A percentile compares a stretch with the other conserved stretches of the same genome.
These are phyloP conservation scores for Panulirus ornatus DNA, from an alignment of 1,140 invertebrate species.

Conservation along the genomic window DNA sequence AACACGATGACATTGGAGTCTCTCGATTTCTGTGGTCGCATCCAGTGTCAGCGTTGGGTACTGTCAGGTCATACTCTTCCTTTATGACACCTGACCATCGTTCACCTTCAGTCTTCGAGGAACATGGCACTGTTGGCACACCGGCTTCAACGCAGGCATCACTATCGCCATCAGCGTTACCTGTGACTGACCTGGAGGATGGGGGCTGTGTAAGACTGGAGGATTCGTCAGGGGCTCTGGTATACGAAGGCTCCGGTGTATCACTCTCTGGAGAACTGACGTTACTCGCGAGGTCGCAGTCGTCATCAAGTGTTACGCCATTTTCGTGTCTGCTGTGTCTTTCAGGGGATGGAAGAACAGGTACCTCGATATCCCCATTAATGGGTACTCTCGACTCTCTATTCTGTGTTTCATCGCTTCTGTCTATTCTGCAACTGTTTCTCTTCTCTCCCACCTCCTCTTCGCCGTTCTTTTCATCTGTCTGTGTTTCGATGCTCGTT, in stretches of 20 bases:
- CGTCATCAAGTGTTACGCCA: neutral
- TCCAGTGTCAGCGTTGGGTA: slow-evolving; percentile 33
- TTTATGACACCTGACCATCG: neutral
- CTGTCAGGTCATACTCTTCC: neutral
- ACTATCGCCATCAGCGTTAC: neutral
- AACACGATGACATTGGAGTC: neutral
- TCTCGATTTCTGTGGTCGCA: neutral
- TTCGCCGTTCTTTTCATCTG: slow-evolving; percentile 30
- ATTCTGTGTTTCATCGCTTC: neutral
- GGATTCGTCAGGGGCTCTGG: slow-evolving; percentile 20
- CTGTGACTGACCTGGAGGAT: slow-evolving; percentile 17
- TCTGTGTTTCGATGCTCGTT: slow-evolving; percentile 60
- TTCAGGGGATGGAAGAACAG: slow-evolving; percentile 28
- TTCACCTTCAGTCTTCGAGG: slow-evolving; percentile 13
- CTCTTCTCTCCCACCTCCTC: slow-evolving; percentile 9
- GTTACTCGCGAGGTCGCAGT: neutral
- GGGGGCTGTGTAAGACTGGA: slow-evolving; percentile 16
- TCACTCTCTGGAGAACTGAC: slow-evolving; percentile 18
- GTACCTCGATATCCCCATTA: neutral
- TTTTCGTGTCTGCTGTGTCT: neutral
- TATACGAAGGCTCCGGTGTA: slow-evolving; percentile 13
- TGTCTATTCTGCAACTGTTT: no score
- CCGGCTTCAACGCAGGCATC: slow-evolving; percentile 37
- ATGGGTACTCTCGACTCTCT: neutral
- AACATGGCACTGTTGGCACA: slow-evolving; percentile 47